Conservation (phyloP, 2,113 vertebrate genomes). For the Poicephalus gulielmi region DNA sequence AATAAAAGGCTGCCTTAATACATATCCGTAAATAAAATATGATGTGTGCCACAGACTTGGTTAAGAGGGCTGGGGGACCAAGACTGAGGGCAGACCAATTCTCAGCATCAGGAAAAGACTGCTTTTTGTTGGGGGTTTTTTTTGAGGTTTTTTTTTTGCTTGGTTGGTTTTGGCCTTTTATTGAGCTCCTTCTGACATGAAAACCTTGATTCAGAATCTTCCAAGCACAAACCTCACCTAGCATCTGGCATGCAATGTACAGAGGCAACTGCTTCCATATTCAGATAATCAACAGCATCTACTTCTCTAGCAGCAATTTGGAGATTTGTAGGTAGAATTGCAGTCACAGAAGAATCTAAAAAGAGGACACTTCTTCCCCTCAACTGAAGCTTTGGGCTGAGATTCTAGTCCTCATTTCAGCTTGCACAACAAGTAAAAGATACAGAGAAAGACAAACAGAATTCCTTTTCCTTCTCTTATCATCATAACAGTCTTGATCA, state of each 20-base stretch:
- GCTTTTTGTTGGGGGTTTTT: neutral
- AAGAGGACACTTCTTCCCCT: neutral
- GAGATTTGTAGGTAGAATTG: neutral
- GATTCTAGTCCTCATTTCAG: neutral
- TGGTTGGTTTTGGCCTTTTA: neutral
- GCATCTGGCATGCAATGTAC: accelerated
- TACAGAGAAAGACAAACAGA: neutral
- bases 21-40: neutral
- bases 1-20: neutral
- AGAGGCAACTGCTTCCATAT: neutral
- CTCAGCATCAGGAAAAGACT: neutral
- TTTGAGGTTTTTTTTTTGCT: too few relatives aligned
- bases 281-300: neutral
- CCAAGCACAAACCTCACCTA: neutral
- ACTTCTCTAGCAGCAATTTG: neutral
- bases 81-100: neutral
- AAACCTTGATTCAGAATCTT: neutral
- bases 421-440: neutral
- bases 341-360: neutral
- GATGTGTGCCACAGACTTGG: neutral
- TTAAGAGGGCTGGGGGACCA: neutral
- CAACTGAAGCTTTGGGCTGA: neutral
- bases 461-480: neutral
- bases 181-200: neutral
- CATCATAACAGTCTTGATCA: neutral